phyloP scores from a whole-genome alignment of 2,797 vertebrate genomes.

The Tenualosa ilisha region DNA sequence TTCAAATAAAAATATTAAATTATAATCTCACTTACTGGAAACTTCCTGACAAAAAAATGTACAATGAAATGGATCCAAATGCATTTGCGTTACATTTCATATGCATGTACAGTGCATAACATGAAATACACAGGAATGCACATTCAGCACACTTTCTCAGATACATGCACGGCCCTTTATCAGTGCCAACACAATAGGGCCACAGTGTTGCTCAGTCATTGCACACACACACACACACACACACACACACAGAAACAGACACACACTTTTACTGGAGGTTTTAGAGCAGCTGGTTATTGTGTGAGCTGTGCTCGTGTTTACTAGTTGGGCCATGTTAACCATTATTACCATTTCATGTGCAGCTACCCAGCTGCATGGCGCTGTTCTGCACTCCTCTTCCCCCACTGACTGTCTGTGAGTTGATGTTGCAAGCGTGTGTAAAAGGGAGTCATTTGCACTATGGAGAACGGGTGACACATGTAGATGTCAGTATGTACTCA shows the following conservation, averaged over 20 bases:
- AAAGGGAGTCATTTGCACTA: conserved; percentile 23
- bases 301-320: neutral
- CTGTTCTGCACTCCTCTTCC: neutral
- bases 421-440: no score
- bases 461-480: neutral
- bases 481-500: no score
- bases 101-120: no score
- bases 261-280: neutral
- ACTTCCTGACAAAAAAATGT: no score
- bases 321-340: neutral
- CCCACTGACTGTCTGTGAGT: neutral
- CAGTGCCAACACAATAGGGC: neutral
- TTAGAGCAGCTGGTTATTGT: neutral
- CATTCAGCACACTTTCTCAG: no score
- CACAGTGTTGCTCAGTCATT: neutral
- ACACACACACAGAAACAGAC: neutral
- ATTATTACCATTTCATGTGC: neutral
- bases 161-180: neutral
- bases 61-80: no score
- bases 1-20: no score
- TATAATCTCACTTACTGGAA: no score
- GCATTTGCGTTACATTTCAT: no score
- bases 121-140: no score
- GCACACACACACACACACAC: neutral
- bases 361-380: neutral